Evolutionary conservation across 2,888 invertebrate genomes (phyloP), one percentile per base, ranked within the genome.

Genomic region (Sarcophaga carnaria): DNA sequence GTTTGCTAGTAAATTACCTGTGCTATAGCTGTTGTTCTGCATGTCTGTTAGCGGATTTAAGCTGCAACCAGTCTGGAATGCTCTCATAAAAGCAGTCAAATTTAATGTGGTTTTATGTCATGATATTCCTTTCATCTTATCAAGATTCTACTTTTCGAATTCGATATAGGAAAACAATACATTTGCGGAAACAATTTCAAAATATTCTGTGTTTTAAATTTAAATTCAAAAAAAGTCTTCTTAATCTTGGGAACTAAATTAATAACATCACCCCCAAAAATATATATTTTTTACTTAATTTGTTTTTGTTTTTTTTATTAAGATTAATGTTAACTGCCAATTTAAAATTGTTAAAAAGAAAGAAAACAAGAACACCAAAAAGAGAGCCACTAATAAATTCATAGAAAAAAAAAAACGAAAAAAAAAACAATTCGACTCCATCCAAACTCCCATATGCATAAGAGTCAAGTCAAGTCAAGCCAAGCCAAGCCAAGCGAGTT

Each of bases 291-390:
- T 70, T 22, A 2, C 8, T 37, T 8, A 8, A 37, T 37, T 37
- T 2, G 37, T 37, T 37, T 37, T 37, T 37, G 8, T 37, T 37
- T 37, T 6, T 37, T 83, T 76, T 77, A 86, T 86, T 86, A 86
- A 86, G 86, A 86, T 86, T 86, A 86, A 86, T 86, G 86, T 80
- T 80, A 80, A 83, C 80, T 83, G 76, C 72, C 86, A 86, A 86
- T 86, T 86, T 80, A 86, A 80, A 83, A 83, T 47, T 25, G 62
- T 64, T 49, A 72, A 79, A 67, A 79, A 66, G n/a, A 45, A n/a
- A 14, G 54, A 17, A 27, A 49, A 69, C 70, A 82, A 62, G 27
- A 76, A 81, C 49, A 14, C 49, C 14, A 49, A 70, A 71, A 79
- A 71, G 67, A 37, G 20, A 20, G 45, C 45, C 20, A 11, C 20